Base-by-base conservation (phyloP, 1,140 invertebrate genomes). In the Drosophila pandora region DNA sequence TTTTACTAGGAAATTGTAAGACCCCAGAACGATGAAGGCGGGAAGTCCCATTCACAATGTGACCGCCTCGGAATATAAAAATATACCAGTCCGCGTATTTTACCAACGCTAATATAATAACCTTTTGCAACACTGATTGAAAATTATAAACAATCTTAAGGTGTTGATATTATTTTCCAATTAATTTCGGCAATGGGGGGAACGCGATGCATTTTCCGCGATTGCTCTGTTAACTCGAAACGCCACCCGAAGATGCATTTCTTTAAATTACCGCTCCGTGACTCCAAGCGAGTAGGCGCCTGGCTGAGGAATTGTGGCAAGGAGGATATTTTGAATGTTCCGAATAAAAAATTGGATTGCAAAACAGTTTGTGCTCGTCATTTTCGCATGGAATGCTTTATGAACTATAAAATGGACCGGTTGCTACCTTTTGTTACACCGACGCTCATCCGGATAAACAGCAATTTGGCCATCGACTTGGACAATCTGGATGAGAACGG, bases 341-440 rank as follows among this genome's bases (percentile, higher is more conserved):
- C 90, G 10, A 68, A 79, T 10, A 76, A 78, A 17, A 92, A 93
- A 65, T 69, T 92, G 21, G 62, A 84, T 21, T 92, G 92, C 63
- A 92, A 92, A 71, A 90, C 92, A 1, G 74, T 93, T 25, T 93
- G 93, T 79, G 92, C 92, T 17, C 67, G 90, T 3, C 93, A 93
- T 76, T 93, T 93, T 79, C 92, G 92, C 50, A 64, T 83, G 13
- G 91, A 92, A 70, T 93, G 85, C 73, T 93, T 93, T 64, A 92
- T 92, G 71, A 93, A 93, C 71, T 84, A 82, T 34, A 92, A 92
- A 71, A 90, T 80, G 50, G 76, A 91, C 12, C 54, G 85, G 8
- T 59, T 91, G 0, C 53, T 67, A 9, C 60, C 77, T 10, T 71
- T 48, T 22, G 71, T 76, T 7, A 65, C 75, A 7, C 90, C 90